Evolutionary conservation across 2,888 invertebrate genomes (phyloP).

Genomic region (Brachylomia viminalis): DNA sequence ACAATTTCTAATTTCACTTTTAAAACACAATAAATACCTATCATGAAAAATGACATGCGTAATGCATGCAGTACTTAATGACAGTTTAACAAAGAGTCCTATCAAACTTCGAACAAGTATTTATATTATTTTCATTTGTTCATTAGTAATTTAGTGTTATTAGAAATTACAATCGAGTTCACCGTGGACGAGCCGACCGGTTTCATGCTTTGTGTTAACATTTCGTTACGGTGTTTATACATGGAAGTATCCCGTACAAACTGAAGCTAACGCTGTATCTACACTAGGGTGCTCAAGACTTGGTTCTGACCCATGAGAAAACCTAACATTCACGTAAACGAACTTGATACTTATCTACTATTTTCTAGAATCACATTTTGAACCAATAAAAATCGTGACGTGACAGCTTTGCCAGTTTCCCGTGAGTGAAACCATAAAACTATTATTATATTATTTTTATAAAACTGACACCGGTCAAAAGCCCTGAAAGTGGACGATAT

Average conservation of each 20-base stretch:
- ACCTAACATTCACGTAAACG: no score
- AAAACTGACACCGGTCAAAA: slow-evolving; percentile 31
- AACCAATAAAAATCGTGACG: no score
- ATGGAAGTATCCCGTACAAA: not conserved
- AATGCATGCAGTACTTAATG: not conserved
- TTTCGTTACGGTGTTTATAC: not conserved
- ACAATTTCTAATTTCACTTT: not conserved
- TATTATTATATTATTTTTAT: slow-evolving; percentile 21
- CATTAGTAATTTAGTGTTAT: slow-evolving; percentile 22
- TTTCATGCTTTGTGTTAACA: not conserved
- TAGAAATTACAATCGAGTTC: slow-evolving; percentile 2
- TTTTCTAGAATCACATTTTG: no score
- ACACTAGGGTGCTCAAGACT: not conserved
- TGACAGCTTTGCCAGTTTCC: no score
- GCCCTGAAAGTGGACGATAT: slow-evolving; percentile 28
- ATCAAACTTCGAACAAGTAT: slow-evolving; percentile 8
- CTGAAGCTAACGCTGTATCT: not conserved
- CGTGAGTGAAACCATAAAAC: slow-evolving; percentile 26
- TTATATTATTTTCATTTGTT: slow-evolving; percentile 18
- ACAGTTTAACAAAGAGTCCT: not conserved
- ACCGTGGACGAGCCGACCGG: not conserved
- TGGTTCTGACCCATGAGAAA: not conserved
- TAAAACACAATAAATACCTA: not conserved
- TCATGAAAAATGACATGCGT: not conserved
- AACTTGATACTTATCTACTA: no score